Evolutionary conservation across 2,888 invertebrate species (phyloP), one percentile per base, ranked within the genome.

Genomic region (Ernsta delagoae): DNA sequence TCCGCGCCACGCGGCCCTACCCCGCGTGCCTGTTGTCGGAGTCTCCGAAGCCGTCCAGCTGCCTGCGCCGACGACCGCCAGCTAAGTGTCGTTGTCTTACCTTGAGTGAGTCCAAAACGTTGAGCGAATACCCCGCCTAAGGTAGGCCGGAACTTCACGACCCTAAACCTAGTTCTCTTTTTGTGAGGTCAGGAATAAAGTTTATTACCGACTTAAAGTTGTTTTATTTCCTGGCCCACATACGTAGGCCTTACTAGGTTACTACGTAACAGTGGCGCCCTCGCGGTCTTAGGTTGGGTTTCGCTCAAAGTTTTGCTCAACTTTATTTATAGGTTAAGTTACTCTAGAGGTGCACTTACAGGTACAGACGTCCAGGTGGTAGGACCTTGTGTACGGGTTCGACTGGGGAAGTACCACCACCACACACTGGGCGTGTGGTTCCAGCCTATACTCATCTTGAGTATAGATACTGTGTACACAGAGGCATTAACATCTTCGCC

Each of bases 211-310:
- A n/a, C n/a, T n/a, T n/a, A n/a, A n/a, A n/a, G n/a, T n/a, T n/a
- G n/a, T n/a, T n/a, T n/a, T n/a, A n/a, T n/a, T n/a, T n/a, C n/a
- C n/a, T n/a, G n/a, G n/a, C n/a, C n/a, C n/a, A n/a, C n/a, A n/a
- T 16, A 16, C 16, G 16, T 16, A 16, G 16, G 16, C 16, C 16
- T 16, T 16, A 16, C 16, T 16, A 16, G 16, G 16, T 16, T 9
- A 43, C 45, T n/a, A n/a, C 45, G 45, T 45, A 45, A 45, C 45
- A 45, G 45, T 45, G 45, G 45, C 45, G 45, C 45, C 45, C 45
- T n/a, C 45, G 45, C n/a, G 45, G 45, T 48, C 45, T 48, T 48
- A 48, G 45, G 6, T n/a, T n/a, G n/a, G n/a, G 45, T n/a, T 48
- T n/a, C 45, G 45, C 45, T 48, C n/a, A n/a, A 48, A 5, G n/a